Evolutionary conservation across 1,140 invertebrate species (phyloP), one percentile per base, ranked within the genome.

Genomic region (Drosophila nannoptera): DNA sequence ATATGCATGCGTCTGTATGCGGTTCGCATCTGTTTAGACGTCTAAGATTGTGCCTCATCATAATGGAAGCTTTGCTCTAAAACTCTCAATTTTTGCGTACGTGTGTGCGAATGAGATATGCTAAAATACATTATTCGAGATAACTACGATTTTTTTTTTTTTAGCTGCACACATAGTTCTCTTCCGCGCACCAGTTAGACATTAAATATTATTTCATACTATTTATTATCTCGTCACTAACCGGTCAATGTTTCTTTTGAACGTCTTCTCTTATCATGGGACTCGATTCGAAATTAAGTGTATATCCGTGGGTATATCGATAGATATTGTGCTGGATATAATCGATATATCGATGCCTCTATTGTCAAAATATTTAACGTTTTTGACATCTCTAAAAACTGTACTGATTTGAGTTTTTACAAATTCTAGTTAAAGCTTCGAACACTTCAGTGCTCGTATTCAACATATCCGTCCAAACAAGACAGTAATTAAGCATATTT

Each of bases 361-460:
- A 54, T n/a, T 59, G 48, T 70, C 63, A 66, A 70, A 66, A 59
- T 54, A 53, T 52, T 36, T 53, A 63, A 54, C 55, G 38, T 35
- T 36, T 58, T 59, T 59, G 54, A 59, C 68, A 70, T 70, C 68
- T 38, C 68, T 70, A 70, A 54, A 48, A 53, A 65, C 48, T 59
- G 46, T 65, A 53, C 66, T 59, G 53, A 65, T 70, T 64, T 65
- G 48, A 59, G 55, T 55, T 53, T 56, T 66, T 70, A 70, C 68
- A 66, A 66, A 70, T 68, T 68, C 65, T 45, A 66, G 59, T 70
- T 48, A 43, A 49, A 69, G 65, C 49, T 36, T 53, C n/a, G 33
- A 45, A 59, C n/a, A 53, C 38, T 70, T 66, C 48, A 48, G 38
- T 31, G 54, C 32, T 53, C 42, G 9, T 66, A 59, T 59, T 53